Evolutionary conservation across 2,888 invertebrate genomes (phyloP), one percentile per base, ranked within the genome.

Genomic region (Coelopa pilipes): DNA sequence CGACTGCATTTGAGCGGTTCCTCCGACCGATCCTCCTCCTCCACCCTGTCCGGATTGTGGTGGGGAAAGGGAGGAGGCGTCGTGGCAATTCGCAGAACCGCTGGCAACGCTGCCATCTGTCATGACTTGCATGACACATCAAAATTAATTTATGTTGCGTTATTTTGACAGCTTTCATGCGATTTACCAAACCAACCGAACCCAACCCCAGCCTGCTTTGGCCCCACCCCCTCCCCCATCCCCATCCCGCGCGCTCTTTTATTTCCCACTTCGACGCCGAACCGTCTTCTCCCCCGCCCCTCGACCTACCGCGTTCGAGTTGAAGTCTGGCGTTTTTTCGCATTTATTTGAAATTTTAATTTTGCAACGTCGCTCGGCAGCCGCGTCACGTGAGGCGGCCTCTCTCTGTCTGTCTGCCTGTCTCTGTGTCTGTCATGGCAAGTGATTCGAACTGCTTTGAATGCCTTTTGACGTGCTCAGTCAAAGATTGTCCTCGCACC

Each of bases 71-170:
- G 4, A 2, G 34, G 34, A 7, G 34, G 34, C 34, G 34, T 9
- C 12, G 12, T 50, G 49, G 5, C 13, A 24, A 50, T 66, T 49
- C 66, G 21, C 55, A 45, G 7, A 19, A 65, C 13, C 49, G 67
- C 53, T 67, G 55, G 46, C 74, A 55, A 66, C 63, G 17, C 49
- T 59, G 66, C 47, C 70, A 74, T 34, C 74, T 74, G 76, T 74
- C 74, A 74, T 76, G 76, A 74, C 72, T 76, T 74, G 74, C 70
- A 71, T 74, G 74, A 74, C 70, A 74, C 49, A 60, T 76, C 74
- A 74, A 72, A 76, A 76, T 76, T 76, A 76, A 76, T 76, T 76
- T 72, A 70, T 72, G 49, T 74, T 74, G 69, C 70, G 74, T 72
- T 74, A 74, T 74, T 76, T 74, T 76, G 76, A 76, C 76, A 76